Conservation (phyloP, 2,888 invertebrate genomes). For the Pseudanteris insignis region DNA sequence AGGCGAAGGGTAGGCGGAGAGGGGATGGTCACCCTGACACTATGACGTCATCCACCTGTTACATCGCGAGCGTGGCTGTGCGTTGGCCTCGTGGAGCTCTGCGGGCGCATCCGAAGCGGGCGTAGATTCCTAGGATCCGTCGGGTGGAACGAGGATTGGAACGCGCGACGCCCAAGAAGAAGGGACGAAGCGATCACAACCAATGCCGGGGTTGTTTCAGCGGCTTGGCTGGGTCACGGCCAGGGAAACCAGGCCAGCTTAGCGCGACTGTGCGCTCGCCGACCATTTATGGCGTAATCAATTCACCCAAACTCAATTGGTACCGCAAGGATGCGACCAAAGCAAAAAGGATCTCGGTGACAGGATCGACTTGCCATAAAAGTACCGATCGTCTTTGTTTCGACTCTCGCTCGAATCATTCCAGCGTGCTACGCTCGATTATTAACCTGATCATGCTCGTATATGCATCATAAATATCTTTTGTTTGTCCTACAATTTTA, state of each 20-base stretch:
- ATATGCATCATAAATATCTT: too few relatives aligned
- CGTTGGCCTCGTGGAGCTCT: conserved; percentile 23
- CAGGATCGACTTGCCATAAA: conserved; percentile 2
- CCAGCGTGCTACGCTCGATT: too few relatives aligned
- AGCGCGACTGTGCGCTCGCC: conserved; percentile 6
- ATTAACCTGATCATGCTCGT: too few relatives aligned
- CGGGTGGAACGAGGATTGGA: conserved; percentile 9
- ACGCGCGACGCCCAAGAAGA: conserved; percentile 2
- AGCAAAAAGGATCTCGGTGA: not conserved
- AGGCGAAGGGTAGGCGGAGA: conserved; percentile 13
- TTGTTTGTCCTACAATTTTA: too few relatives aligned
- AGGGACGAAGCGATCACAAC: conserved; percentile 18
- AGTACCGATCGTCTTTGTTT: not conserved
- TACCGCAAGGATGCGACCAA: conserved; percentile 5
- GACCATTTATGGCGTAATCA: conserved; percentile 33
- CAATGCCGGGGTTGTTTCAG: conserved; percentile 43
- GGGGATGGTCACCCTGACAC: conserved; percentile 47
- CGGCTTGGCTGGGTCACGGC: conserved; percentile 61
- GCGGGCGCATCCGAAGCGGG: conserved; percentile 45
- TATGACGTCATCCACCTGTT: conserved; percentile 64
- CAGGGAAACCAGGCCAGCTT: conserved; percentile 62
- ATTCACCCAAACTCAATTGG: conserved; percentile 10
- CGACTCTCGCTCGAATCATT: not conserved
- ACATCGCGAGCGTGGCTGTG: conserved; percentile 44
- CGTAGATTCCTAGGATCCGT: conserved; percentile 42